These are phyloP conservation scores for Hyposoter dolosus DNA, from an alignment of 2,888 invertebrate genomes.

Conservation along the genomic window DNA sequence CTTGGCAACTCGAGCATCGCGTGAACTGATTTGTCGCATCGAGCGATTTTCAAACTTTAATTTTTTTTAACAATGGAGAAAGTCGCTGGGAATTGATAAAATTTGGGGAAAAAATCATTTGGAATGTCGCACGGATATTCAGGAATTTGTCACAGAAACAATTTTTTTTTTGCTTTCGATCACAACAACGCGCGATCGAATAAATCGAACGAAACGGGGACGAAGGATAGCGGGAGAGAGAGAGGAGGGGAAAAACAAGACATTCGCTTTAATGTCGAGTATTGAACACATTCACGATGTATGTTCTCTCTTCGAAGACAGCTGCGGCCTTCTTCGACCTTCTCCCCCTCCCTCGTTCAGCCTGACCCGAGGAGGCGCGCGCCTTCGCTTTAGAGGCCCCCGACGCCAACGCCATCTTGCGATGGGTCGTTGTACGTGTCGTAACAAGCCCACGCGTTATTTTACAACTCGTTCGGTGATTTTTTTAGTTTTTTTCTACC, in stretches of 20 bases:
- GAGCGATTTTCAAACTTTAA: background rate
- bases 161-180: background rate
- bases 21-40: slow-evolving; percentile 3
- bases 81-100: background rate
- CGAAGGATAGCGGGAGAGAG: background rate
- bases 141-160: background rate
- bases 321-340: slow-evolving; percentile 84
- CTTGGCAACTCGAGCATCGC: slow-evolving; percentile 51
- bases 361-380: slow-evolving; percentile 38
- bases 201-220: slow-evolving; percentile 42
- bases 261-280: slow-evolving; percentile 34
- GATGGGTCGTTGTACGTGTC: slow-evolving; percentile 28
- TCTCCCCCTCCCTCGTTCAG: slow-evolving; percentile 76
- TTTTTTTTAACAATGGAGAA: background rate
- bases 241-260: slow-evolving; percentile 5
- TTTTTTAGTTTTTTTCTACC: background rate
- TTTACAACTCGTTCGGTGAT: slow-evolving; percentile 19
- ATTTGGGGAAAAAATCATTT: background rate
- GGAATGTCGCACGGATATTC: background rate
- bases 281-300: slow-evolving; percentile 46
- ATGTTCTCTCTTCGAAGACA: slow-evolving; percentile 64
- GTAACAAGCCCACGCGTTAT: slow-evolving; percentile 41
- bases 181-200: slow-evolving; percentile 4
- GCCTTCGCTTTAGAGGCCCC: slow-evolving; percentile 33
- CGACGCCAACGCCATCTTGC: slow-evolving; percentile 52